phyloP scores from a whole-genome alignment of 2,797 vertebrate genomes.

The Picus viridis region DNA sequence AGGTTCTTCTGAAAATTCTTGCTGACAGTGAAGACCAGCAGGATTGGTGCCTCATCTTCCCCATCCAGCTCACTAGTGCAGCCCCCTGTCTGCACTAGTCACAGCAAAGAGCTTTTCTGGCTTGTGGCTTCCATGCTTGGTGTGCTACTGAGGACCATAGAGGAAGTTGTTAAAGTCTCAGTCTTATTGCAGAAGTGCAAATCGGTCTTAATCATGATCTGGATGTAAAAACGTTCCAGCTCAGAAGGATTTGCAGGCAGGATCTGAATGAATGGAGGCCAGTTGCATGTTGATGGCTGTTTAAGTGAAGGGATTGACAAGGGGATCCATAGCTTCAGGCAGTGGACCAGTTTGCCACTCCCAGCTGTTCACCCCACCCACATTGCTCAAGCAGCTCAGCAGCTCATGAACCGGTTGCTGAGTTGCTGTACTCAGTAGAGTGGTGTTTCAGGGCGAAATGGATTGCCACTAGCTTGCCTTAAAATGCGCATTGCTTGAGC shows the following conservation, averaged over 20 bases:
- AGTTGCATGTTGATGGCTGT: neutral
- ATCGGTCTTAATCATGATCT: neutral
- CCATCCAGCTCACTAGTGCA: neutral
- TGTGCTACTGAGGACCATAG: fast-evolving
- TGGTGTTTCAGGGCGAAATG: neutral
- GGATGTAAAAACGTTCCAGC: neutral
- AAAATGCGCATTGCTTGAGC: fast-evolving
- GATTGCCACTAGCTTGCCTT: neutral
- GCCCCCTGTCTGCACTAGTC: neutral
- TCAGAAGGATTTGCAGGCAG: neutral
- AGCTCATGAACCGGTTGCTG: neutral
- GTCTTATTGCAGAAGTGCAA: neutral
- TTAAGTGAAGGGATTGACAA: neutral
- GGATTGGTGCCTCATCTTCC: neutral
- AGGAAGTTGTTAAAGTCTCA: neutral
- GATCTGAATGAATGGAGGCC: neutral
- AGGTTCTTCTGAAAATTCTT: neutral
- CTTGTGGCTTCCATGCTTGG: neutral
- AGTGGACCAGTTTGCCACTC: neutral
- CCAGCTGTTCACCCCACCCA: neutral
- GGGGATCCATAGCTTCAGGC: neutral
- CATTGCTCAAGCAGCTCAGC: neutral
- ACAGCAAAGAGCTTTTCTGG: neutral
- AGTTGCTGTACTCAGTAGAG: neutral
- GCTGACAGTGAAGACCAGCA: fast-evolving